Evolutionary conservation across 2,888 invertebrate species (phyloP), one percentile per base, ranked within the genome.

Genomic region (Hedya salicella): DNA sequence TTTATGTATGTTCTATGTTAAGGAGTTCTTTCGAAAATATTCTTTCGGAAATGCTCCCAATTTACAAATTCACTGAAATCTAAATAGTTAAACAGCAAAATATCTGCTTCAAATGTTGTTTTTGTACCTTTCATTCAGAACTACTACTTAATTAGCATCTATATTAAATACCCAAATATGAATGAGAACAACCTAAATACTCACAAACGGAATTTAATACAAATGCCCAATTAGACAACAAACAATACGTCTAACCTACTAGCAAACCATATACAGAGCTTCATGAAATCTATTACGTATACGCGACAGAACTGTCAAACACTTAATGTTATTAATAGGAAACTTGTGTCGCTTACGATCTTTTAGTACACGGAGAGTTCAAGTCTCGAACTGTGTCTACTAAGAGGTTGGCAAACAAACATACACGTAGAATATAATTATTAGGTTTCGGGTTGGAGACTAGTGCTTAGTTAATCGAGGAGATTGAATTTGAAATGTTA

Each of bases 221-320:
- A 19, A 39, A 32, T 46, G 39, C 17, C 48, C 46, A 62, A 54
- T 54, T 16, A 48, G 48, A 49, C 48, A 56, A 42, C 30, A 48
- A 63, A 48, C 48, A 54, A 49, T 56, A 56, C 49, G 48, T 56
- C 39, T 63, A 40, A 48, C 32, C 21, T 48, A 40, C 62, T 63
- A 56, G 50, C 42, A 14, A 64, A 69, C 63, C 50, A 36, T 36
- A 17, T 40, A 19, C 21, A 16, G 36, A 68, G 68, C 66, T 68
- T 54, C 59, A 62, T 59, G 62, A 60, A 66, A 68, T 66, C 66
- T 56, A 68, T 66, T 68, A 66, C 17, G 44, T 62, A 36, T 57
- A 59, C 39, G 49, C 59, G 36, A 36, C 36, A 36, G 36, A 36
- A 36, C 11, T 25, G 36, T 36, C 11, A 36, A 9, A 36, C 25